These are phyloP conservation scores for Perizoma affinitatum DNA, from an alignment of 2,888 invertebrate genomes.

Conservation along the genomic window DNA sequence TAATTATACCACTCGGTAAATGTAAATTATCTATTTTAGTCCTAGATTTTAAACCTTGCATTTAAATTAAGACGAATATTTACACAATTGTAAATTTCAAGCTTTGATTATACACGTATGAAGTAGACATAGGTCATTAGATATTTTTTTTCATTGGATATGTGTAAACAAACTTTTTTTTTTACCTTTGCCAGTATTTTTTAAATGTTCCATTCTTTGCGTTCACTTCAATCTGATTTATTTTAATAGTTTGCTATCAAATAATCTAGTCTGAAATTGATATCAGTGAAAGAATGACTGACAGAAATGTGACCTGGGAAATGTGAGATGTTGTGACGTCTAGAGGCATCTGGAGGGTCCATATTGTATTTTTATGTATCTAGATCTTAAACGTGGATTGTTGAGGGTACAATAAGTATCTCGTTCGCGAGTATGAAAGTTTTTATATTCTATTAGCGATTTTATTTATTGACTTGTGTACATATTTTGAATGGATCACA, in stretches of 20 bases:
- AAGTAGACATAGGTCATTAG: slow-evolving; percentile 56
- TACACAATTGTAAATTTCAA: slow-evolving; percentile 59
- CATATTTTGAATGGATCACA: slow-evolving; percentile 41
- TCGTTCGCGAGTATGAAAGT: slow-evolving; percentile 37
- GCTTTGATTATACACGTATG: slow-evolving; percentile 60
- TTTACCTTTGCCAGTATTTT: slow-evolving; percentile 79
- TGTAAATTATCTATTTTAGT: slow-evolving; percentile 66
- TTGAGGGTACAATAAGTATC: slow-evolving; percentile 31
- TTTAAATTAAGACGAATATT: slow-evolving; percentile 73
- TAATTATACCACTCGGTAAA: slow-evolving; percentile 27
- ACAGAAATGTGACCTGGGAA: slow-evolving; percentile 33
- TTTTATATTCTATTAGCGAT: slow-evolving; percentile 45
- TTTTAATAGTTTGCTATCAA: slow-evolving; percentile 46
- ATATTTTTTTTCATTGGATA: slow-evolving; percentile 52
- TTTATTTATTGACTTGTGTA: slow-evolving; percentile 53
- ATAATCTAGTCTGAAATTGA: slow-evolving; percentile 70
- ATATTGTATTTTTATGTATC: slow-evolving; percentile 32
- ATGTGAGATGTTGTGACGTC: slow-evolving; percentile 15
- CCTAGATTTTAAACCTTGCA: slow-evolving; percentile 71
- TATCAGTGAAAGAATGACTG: slow-evolving; percentile 65
- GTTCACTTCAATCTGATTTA: slow-evolving; percentile 42
- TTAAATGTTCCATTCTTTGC: slow-evolving; percentile 46
- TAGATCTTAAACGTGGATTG: slow-evolving; percentile 39
- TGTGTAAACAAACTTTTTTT: slow-evolving; percentile 48
- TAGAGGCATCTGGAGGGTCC: slow-evolving; percentile 31